These are phyloP conservation scores for Marmota flaviventris DNA, from an alignment of 2,113 vertebrate genomes.

Conservation along the genomic window DNA sequence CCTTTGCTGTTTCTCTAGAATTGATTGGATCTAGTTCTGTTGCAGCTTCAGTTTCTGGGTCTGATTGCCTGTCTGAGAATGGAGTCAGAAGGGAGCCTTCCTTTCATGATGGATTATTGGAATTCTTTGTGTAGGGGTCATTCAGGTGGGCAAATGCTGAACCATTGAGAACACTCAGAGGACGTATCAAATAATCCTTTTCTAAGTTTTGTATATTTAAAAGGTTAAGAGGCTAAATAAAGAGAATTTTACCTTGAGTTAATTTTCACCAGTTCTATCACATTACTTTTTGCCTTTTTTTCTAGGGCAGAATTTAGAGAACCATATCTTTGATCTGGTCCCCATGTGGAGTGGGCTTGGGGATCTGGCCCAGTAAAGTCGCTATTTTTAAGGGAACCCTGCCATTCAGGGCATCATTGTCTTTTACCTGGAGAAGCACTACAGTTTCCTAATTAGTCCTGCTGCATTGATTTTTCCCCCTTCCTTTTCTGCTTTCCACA, in stretches of 20 bases:
- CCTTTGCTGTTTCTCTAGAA: background rate
- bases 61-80: background rate
- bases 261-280: constrained; percentile 38
- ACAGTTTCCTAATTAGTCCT: constrained; percentile 14
- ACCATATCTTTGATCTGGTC: background rate
- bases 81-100: background rate
- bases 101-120: background rate
- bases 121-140: constrained; percentile 42
- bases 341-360: constrained; percentile 68
- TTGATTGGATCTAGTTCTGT: background rate
- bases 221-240: constrained; percentile 23
- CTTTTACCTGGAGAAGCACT: constrained; percentile 37
- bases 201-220: background rate
- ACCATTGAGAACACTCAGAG: background rate
- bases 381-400: constrained; percentile 68
- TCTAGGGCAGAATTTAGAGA: constrained; percentile 65
- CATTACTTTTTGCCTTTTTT: constrained; percentile 28
- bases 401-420: constrained; percentile 2
- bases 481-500: background rate
- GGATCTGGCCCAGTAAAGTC: constrained; percentile 73
- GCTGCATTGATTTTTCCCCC: background rate
- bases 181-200: background rate
- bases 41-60: constrained; percentile 36
- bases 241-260: constrained; percentile 10
- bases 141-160: background rate